A percentile compares a stretch with the other conserved stretches of the same genome.
Evolutionary conservation across 1,140 invertebrate species (phyloP).

Genomic region (Pomacea maculata): DNA sequence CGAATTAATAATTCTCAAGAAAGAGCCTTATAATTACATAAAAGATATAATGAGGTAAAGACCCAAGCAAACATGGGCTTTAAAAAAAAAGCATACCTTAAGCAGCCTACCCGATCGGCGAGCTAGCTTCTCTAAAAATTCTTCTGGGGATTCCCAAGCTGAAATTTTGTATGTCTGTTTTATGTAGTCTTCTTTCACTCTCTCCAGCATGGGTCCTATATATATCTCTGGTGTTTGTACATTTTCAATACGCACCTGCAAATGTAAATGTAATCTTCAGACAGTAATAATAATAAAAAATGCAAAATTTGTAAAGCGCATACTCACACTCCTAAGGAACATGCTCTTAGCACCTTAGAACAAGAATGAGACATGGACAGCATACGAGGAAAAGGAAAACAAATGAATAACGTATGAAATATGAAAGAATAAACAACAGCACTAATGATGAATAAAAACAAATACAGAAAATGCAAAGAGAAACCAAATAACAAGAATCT

Average conservation of each 20-base stretch:
- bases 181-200: slow-evolving; percentile 91
- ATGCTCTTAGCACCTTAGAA: too few species aligned
- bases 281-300: too few species aligned
- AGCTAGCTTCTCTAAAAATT: slow-evolving; percentile 94
- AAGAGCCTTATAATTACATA: background rate
- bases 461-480: too few species aligned
- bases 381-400: too few species aligned
- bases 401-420: too few species aligned
- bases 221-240: slow-evolving; percentile 96
- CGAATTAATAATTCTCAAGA: background rate
- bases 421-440: too few species aligned
- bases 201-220: slow-evolving; percentile 83
- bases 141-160: slow-evolving; percentile 80
- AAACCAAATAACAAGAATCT: too few species aligned
- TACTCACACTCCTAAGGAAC: too few species aligned
- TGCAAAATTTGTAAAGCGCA: too few species aligned
- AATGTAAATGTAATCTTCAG: background rate
- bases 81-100: slow-evolving; percentile 70
- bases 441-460: too few species aligned
- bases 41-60: background rate
- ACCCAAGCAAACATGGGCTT: background rate
- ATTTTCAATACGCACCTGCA: slow-evolving; percentile 90
- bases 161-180: slow-evolving; percentile 89
- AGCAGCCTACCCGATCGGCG: slow-evolving; percentile 86
- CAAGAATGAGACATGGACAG: too few species aligned